These are phyloP conservation scores for Accipiter cooperii DNA, from an alignment of 2,113 vertebrate genomes.

Conservation along the genomic window DNA sequence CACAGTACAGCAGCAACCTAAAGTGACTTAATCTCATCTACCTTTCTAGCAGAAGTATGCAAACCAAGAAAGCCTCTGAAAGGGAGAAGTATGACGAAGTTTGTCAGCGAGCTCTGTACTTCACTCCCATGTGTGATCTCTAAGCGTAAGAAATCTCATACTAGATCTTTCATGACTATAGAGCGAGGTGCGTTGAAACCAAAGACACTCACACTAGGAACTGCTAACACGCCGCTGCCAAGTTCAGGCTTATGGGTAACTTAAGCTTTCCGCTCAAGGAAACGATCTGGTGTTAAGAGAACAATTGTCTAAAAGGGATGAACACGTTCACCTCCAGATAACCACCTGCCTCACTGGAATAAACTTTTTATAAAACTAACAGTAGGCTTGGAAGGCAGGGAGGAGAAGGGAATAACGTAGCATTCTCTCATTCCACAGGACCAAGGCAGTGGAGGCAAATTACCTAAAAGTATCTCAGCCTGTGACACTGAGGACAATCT, in stretches of 20 bases:
- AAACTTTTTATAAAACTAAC: background rate
- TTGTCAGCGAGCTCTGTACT: rapidly evolving
- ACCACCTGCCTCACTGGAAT: background rate
- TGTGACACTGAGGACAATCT: background rate
- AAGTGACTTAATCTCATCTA: background rate
- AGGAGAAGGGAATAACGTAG: background rate
- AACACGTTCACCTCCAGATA: background rate
- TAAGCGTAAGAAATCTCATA: background rate
- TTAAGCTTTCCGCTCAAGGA: background rate
- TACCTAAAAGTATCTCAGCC: background rate
- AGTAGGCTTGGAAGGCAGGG: background rate
- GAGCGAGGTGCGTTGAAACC: background rate
- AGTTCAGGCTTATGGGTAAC: background rate
- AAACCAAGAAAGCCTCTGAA: background rate
- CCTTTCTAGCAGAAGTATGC: background rate
- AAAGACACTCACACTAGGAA: background rate
- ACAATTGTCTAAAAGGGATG: background rate
- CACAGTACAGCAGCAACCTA: background rate
- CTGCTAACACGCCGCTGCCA: background rate
- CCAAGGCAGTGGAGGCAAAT: background rate
- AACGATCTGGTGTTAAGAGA: background rate
- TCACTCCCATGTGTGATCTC: background rate
- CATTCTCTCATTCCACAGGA: background rate
- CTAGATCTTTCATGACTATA: background rate
- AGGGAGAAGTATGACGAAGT: background rate